Evolutionary conservation across 2,888 invertebrate genomes (phyloP).

Genomic region (Melieria crassipennis): DNA sequence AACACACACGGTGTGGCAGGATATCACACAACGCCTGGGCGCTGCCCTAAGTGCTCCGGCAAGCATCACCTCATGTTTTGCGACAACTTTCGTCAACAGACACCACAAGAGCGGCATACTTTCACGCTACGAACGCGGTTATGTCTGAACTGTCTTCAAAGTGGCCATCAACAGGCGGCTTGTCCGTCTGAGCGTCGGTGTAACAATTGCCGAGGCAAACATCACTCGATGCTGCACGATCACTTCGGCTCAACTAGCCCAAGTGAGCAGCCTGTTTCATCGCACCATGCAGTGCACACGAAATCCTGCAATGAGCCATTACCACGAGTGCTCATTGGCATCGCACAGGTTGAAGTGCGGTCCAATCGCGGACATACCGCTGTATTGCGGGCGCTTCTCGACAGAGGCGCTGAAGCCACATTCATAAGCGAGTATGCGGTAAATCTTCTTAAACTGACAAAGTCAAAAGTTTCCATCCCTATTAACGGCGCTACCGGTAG

Average conservation of each 20-base stretch:
- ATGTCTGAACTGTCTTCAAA: too few relatives aligned
- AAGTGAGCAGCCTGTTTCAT: neutral
- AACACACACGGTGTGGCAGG: constrained; percentile 2
- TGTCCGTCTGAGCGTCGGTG: constrained; percentile 17
- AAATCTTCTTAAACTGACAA: neutral
- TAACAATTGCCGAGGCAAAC: constrained; percentile 12
- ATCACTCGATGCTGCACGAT: constrained; percentile 5
- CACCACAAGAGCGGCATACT: neutral
- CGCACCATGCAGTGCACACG: neutral
- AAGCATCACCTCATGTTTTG: constrained; percentile 20
- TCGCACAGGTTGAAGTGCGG: neutral
- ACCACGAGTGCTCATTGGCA: constrained; percentile 3
- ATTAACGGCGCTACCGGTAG: constrained; percentile 14
- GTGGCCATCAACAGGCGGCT: too few relatives aligned
- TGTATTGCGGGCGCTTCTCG: constrained; percentile 12
- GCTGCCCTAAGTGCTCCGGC: constrained; percentile 10
- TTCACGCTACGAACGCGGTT: too few relatives aligned
- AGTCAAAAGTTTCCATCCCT: neutral
- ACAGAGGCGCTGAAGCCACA: constrained; percentile 20
- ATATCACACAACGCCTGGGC: constrained; percentile 7
- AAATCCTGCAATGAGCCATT: neutral
- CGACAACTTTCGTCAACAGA: neutral
- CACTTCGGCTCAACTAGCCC: neutral
- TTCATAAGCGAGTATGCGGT: constrained; percentile 24
- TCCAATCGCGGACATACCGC: neutral